Evolutionary conservation across 2,888 invertebrate species (phyloP), one percentile per base, ranked within the genome.

Genomic region (Hydrotaea cyrtoneurina): DNA sequence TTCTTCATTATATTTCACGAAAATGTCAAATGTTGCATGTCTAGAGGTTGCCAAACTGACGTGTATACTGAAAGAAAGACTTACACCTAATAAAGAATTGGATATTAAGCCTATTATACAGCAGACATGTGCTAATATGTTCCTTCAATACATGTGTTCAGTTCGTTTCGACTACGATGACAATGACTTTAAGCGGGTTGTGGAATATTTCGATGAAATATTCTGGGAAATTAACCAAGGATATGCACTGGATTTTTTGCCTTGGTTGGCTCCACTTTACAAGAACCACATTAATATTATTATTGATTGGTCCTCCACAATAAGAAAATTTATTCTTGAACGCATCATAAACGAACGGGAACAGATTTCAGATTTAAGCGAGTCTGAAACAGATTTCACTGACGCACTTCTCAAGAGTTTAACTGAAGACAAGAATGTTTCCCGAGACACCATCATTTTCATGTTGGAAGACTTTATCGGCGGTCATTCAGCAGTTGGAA

Each of bases 161-260:
- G 94, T 94, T 0, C 93, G 96, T 1, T 97, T 97, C 88, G 94
- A 95, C 55, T 94, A 95, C 78, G 93, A 95, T 15, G 96, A 97
- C 87, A 79, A 88, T 0, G 95, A 95, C 19, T 97, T 97, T 92
- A 93, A 93, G 69, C 93, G 93, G 79, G 93, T 96, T 7, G 96
- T 96, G 0, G 93, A 95, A 26, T 94, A 94, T 80, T 97, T 97
- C 90, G 97, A 97, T 88, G 95, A 96, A 87, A 97, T 98, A 73
- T 98, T 98, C 93, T 97, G 96, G 96, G 97, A 97, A 90, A 97
- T 98, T 86, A 98, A 97, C 91, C 96, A 97, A 88, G 97, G 97
- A 0, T 97, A 97, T 90, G 96, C 96, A 0, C 94, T 97, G 0
- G 98, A 98, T 89, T 97, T 97, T 89, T 89, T 98, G 23, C 97